Base-by-base conservation (phyloP, 2,888 invertebrate genomes). In the Anticlea derivata region DNA sequence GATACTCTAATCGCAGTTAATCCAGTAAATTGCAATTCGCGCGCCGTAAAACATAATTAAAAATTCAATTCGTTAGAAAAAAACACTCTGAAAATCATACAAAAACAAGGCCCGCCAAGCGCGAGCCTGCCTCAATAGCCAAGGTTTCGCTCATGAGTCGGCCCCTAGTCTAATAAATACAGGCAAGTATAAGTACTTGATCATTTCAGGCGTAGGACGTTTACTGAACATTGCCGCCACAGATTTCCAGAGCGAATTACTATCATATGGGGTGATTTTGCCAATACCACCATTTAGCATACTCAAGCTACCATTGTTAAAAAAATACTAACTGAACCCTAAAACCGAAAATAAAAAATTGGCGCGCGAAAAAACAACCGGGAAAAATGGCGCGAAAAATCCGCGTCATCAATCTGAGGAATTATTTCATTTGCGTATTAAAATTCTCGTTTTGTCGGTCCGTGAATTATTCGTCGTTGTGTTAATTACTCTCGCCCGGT, bases 371-470 rank as follows among this genome's bases (percentile, higher is more conserved):
- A 60, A 58, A 58, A 51, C 48, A 39, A 54, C 13, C 50, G 33
- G 56, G 63, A 76, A 82, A 84, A 78, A 75, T 73, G 72, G 73
- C 71, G 74, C 66, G 76, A 73, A 79, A 70, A 78, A 78, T 80
- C 78, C 81, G 72, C 78, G 83, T 86, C 90, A 90, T 90, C 89
- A 88, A 90, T 90, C 86, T 82, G 80, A 82, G 75, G 80, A 83
- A 84, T 88, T 89, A 88, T 90, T 90, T 88, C 88, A 88, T 90
- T 89, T 87, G 81, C 80, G 86, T 86, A 87, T 90, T 89, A 89
- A 88, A 88, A 81, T 86, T 79, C 84, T 83, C 85, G 86, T 87
- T 88, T 86, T 88, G 87, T 84, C 83, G 82, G 83, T 78, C 74
- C 74, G 72, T 87, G 84, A 88, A 86, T 86, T 86, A 89, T 87